phyloP scores from a whole-genome alignment of 2,797 vertebrate species.

The Sarcophilus harrisii region DNA sequence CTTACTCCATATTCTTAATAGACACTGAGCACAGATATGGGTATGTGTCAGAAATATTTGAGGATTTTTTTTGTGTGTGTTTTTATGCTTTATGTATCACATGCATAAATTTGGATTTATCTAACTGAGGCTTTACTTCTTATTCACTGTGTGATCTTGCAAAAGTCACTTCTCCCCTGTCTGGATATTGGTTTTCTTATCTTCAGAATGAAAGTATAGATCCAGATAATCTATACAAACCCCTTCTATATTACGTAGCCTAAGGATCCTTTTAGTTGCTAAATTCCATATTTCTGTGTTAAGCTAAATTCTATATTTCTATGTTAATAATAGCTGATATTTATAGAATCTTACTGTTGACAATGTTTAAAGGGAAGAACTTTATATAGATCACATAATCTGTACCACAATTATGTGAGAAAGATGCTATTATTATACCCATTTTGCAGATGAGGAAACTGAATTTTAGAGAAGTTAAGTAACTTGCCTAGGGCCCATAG shows the following conservation, averaged over 20 bases:
- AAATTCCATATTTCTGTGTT: background rate
- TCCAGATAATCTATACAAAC: background rate
- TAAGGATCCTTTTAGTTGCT: background rate
- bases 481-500: background rate
- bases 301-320: background rate
- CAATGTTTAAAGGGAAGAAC: background rate
- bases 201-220: background rate
- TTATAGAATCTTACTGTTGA: background rate
- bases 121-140: background rate
- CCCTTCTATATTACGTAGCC: background rate
- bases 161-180: background rate
- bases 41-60: background rate
- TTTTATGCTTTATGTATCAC: background rate
- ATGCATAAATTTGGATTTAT: background rate
- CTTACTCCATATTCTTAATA: background rate
- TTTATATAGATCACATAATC: background rate
- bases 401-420: conserved; percentile 1
- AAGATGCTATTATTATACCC: background rate
- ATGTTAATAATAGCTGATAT: background rate
- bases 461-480: background rate
- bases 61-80: background rate
- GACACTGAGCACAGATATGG: background rate
- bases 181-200: background rate
- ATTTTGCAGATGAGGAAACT: background rate
- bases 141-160: background rate